Evolutionary conservation across 2,888 invertebrate genomes (phyloP).

Genomic region (Thalpophila matura): DNA sequence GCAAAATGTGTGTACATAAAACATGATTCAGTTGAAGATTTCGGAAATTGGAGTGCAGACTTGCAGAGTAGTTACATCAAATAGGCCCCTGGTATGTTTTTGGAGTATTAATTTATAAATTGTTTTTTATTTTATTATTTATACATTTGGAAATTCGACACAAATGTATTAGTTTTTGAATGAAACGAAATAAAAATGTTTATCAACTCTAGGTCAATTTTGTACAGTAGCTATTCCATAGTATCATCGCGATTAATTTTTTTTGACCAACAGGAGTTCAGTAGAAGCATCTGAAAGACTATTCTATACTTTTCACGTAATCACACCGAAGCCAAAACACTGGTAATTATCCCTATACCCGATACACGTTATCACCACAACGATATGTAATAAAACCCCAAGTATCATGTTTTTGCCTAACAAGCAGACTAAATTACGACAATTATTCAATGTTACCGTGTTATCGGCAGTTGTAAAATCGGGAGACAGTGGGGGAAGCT

Average conservation of each 20-base stretch:
- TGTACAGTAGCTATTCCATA: background rate
- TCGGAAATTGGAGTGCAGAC: too few relatives aligned
- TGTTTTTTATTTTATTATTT: too few relatives aligned
- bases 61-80: too few relatives aligned
- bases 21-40: too few relatives aligned
- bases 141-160: too few relatives aligned
- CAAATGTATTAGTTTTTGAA: too few relatives aligned
- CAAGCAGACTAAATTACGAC: conserved; percentile 88
- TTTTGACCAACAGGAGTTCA: background rate
- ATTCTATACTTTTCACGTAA: conserved; percentile 14
- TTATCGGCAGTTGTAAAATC: conserved; percentile 89
- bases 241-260: background rate
- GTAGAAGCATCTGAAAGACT: background rate
- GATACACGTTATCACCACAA: conserved; percentile 73
- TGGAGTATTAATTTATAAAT: too few relatives aligned
- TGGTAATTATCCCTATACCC: conserved; percentile 62
- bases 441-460: conserved; percentile 89
- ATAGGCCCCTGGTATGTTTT: too few relatives aligned
- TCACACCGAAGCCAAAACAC: conserved; percentile 49
- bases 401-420: conserved; percentile 86
- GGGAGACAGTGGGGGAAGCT: conserved; percentile 77
- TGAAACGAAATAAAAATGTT: too few relatives aligned
- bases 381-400: conserved; percentile 82
- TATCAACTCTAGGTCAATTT: too few relatives aligned
- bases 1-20: too few relatives aligned